Percentiles rank a stretch among this genome's conserved stretches.
Conservation (phyloP, 1,140 invertebrate species). For the Atta texana region DNA sequence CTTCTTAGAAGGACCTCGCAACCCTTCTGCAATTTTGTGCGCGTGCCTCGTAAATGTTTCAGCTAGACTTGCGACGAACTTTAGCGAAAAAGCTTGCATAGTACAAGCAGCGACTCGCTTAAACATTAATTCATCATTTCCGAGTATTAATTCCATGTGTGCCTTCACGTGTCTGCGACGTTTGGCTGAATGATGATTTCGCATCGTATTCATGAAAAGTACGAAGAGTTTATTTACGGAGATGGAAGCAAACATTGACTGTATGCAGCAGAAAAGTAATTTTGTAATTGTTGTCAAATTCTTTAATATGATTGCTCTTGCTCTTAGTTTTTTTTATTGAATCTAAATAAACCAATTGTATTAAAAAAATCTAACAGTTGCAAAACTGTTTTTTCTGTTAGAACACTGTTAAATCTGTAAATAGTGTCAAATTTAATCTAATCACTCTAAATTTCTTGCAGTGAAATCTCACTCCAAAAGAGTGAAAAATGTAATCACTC, state of each 20-base stretch:
- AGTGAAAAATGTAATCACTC: too few relatives aligned
- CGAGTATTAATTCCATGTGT: slow-evolving; percentile 66
- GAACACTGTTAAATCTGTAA: too few relatives aligned
- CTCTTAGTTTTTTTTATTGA: too few relatives aligned
- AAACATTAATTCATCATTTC: slow-evolving; percentile 72
- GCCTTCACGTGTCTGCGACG: slow-evolving; percentile 20
- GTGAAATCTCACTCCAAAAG: too few relatives aligned
- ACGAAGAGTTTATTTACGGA: neutral
- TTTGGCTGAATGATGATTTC: slow-evolving; percentile 18
- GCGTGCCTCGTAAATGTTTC: slow-evolving; percentile 72
- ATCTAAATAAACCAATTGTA: too few relatives aligned
- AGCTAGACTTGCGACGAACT: slow-evolving; percentile 53
- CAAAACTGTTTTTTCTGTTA: too few relatives aligned
- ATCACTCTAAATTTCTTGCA: too few relatives aligned
- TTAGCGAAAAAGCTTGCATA: slow-evolving; percentile 9
- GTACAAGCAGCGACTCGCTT: slow-evolving; percentile 19
- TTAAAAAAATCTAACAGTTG: too few relatives aligned
- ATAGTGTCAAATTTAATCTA: too few relatives aligned
- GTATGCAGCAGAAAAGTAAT: too few relatives aligned
- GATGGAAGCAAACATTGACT: neutral
- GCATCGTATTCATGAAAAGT: neutral
- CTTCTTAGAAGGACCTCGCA: slow-evolving; percentile 1
- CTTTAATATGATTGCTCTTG: too few relatives aligned
- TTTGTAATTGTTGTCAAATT: too few relatives aligned
- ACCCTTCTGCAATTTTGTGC: slow-evolving; percentile 67